These are phyloP conservation scores for Listronotus oregonensis DNA, from an alignment of 1,140 invertebrate genomes.

Conservation along the genomic window DNA sequence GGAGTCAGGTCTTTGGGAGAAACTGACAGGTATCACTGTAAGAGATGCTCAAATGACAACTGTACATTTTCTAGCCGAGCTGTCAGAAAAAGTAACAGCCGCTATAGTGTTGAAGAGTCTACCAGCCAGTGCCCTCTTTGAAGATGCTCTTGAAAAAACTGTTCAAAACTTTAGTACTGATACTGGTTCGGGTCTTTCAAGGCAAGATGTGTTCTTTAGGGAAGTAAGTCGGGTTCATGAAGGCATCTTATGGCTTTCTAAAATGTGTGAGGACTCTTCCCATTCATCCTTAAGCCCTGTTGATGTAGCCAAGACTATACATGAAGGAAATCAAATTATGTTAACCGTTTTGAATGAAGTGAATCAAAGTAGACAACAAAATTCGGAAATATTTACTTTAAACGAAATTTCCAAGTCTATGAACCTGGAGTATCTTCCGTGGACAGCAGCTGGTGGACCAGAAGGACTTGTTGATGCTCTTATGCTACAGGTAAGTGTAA, in stretches of 20 bases:
- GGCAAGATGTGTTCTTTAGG: slow-evolving; percentile 75
- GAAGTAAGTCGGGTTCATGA: slow-evolving; percentile 66
- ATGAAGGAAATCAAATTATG: slow-evolving; percentile 63
- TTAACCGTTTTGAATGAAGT: slow-evolving; percentile 64
- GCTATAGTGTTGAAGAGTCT: slow-evolving; percentile 71
- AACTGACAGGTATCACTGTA: slow-evolving; percentile 52
- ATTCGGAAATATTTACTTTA: slow-evolving; percentile 59
- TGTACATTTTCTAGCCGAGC: slow-evolving; percentile 64
- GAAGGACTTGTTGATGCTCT: slow-evolving; percentile 62
- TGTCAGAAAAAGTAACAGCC: slow-evolving; percentile 73
- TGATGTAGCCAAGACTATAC: slow-evolving; percentile 61
- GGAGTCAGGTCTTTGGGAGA: slow-evolving; percentile 72
- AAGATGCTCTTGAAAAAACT: slow-evolving; percentile 64
- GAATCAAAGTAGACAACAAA: slow-evolving; percentile 63
- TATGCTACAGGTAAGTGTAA: slow-evolving; percentile 56
- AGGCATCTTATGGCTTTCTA: slow-evolving; percentile 61
- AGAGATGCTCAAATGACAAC: slow-evolving; percentile 66
- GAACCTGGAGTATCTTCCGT: slow-evolving; percentile 65
- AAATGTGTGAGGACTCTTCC: slow-evolving; percentile 60
- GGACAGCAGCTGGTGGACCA: slow-evolving; percentile 65
- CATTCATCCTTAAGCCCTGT: slow-evolving; percentile 61
- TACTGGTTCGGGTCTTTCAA: slow-evolving; percentile 63
- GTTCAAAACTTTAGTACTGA: slow-evolving; percentile 58
- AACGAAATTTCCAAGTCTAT: slow-evolving; percentile 51
- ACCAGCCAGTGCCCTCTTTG: slow-evolving; percentile 63